A percentile compares a stretch with the other conserved stretches of the same genome.
Evolutionary conservation across 2,797 vertebrate genomes (phyloP).

Genomic region (Xiphophorus birchmanni): DNA sequence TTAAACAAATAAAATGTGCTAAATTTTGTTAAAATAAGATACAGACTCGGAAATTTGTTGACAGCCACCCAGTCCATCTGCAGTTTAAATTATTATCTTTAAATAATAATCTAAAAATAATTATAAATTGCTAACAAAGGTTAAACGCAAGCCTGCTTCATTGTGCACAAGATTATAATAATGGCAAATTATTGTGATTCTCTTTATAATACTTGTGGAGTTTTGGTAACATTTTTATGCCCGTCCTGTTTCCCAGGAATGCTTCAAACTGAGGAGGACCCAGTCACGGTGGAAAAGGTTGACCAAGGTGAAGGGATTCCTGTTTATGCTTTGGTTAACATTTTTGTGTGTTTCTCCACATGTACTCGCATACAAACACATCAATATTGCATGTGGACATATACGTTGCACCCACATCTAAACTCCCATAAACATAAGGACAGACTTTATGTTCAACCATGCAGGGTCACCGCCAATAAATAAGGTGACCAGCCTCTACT

Average conservation of each 20-base stretch:
- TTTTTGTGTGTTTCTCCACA: background rate
- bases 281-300: conserved; percentile 78
- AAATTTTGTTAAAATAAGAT: no score
- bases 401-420: conserved; percentile 3
- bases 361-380: background rate
- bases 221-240: conserved; percentile 15
- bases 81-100: no score
- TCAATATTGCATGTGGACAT: background rate
- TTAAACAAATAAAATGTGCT: no score
- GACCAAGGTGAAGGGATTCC: conserved; percentile 84
- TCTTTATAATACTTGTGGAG: conserved; percentile 5
- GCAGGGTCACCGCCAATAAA: conserved; percentile 16
- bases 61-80: no score
- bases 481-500: conserved; percentile 10
- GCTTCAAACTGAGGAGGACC: conserved; percentile 82
- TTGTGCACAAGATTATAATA: conserved; percentile 8
- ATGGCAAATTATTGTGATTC: background rate
- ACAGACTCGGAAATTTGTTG: no score
- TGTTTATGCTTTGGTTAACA: conserved; percentile 18
- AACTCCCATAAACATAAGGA: background rate
- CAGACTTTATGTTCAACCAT: background rate
- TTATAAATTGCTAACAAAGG: background rate
- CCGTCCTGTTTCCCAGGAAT: conserved; percentile 75
- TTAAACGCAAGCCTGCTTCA: background rate
- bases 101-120: background rate